Conservation (phyloP, 2,113 vertebrate species). For the Vidua chalybeata region DNA sequence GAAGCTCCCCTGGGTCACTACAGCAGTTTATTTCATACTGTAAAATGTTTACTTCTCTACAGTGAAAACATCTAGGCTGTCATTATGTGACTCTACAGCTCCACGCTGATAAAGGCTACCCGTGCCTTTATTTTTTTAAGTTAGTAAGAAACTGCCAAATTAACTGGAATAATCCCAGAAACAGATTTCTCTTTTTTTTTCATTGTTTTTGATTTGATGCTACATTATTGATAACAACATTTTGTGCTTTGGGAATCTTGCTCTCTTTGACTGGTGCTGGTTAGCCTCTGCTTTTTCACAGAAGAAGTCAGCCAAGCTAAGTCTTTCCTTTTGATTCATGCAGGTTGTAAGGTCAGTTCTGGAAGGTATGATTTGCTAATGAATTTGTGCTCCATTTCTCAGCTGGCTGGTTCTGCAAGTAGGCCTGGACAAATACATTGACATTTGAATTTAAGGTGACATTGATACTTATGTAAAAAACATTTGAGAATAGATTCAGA, state of each 20-base stretch:
- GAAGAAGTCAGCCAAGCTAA: neutral
- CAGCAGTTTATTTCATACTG: slow-evolving; percentile 14
- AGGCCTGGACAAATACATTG: neutral
- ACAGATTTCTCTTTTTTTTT: neutral
- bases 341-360: slow-evolving; percentile 48
- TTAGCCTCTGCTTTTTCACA: neutral
- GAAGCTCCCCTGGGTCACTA: neutral
- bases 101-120: neutral
- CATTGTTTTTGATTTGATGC: neutral
- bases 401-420: slow-evolving; percentile 35
- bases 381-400: slow-evolving; percentile 47
- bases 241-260: neutral
- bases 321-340: slow-evolving; percentile 9
- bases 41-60: neutral
- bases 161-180: neutral
- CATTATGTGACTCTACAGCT: neutral
- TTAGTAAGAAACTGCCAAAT: neutral
- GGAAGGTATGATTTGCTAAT: slow-evolving; percentile 31
- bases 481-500: neutral
- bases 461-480: neutral
- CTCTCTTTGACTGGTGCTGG: neutral
- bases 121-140: neutral
- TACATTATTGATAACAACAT: neutral
- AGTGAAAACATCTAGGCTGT: neutral
- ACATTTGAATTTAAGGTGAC: slow-evolving; percentile 27